These are phyloP conservation scores for Butorides virescens DNA, from an alignment of 2,113 vertebrate genomes.

Conservation along the genomic window DNA sequence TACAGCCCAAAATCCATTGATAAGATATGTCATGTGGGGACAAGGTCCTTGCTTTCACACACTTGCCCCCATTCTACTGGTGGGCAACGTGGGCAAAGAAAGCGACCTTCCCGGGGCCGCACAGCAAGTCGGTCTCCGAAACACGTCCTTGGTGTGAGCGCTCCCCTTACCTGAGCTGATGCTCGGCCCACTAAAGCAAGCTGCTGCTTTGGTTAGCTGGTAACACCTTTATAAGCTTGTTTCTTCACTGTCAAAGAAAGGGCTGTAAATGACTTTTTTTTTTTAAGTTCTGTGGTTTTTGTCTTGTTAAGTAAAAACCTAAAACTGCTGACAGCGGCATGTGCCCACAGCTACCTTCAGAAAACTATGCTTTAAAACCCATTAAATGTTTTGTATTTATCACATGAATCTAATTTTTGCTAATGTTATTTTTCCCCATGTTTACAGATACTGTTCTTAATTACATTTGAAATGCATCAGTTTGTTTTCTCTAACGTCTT, in stretches of 20 bases:
- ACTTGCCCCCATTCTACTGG: neutral
- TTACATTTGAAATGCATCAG: slow-evolving; percentile 22
- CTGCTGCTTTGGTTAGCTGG: neutral
- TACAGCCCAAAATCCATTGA: neutral
- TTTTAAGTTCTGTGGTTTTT: neutral
- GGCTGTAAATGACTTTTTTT: neutral
- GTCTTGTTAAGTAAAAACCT: neutral
- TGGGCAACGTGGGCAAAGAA: neutral
- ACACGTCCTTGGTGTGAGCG: neutral
- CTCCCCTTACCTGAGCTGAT: neutral
- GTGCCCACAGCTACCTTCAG: neutral
- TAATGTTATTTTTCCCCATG: slow-evolving; percentile 34
- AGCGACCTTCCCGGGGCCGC: accelerated
- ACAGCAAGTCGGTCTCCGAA: neutral
- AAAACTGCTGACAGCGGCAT: neutral
- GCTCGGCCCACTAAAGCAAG: neutral
- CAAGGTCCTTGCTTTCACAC: neutral
- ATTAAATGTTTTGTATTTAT: slow-evolving; percentile 43
- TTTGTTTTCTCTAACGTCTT: slow-evolving; percentile 56
- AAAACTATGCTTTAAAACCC: slow-evolving; percentile 7
- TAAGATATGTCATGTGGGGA: neutral
- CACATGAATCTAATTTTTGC: slow-evolving; percentile 31
- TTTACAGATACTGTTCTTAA: slow-evolving; percentile 44
- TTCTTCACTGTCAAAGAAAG: neutral
- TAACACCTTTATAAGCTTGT: neutral